Conservation (phyloP, 2,888 invertebrate species). For the Chrysolina oricalcia region DNA sequence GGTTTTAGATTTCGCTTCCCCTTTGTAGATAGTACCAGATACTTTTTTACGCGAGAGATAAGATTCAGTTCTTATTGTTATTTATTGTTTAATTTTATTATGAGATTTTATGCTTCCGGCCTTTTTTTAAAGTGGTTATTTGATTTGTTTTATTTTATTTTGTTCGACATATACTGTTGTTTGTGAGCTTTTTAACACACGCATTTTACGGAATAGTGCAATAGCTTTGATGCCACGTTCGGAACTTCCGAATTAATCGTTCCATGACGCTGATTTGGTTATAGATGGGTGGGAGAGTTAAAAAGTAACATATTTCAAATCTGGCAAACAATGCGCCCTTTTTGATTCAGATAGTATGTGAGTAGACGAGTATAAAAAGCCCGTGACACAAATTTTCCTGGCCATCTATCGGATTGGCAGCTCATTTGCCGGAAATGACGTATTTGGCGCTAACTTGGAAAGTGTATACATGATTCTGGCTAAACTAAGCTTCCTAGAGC, state of each 20-base stretch:
- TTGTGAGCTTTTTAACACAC: slow-evolving; percentile 34
- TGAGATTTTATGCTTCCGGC: slow-evolving; percentile 22
- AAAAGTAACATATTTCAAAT: too few species aligned
- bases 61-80: slow-evolving; percentile 24
- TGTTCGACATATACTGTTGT: slow-evolving; percentile 39
- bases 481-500: too few species aligned
- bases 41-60: slow-evolving; percentile 15
- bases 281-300: too few species aligned
- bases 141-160: background rate
- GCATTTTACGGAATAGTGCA: slow-evolving; percentile 40
- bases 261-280: background rate
- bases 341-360: too few species aligned
- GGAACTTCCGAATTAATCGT: background rate
- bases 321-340: too few species aligned
- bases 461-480: too few species aligned
- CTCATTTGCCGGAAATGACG: too few species aligned
- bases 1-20: slow-evolving; percentile 19
- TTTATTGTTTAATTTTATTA: slow-evolving; percentile 22
- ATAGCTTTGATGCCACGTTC: slow-evolving; percentile 40
- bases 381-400: too few species aligned
- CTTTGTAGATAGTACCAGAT: slow-evolving; percentile 18
- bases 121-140: background rate
- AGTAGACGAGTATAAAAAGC: too few species aligned
- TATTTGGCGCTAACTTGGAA: too few species aligned
- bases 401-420: too few species aligned